These are phyloP conservation scores for Phortica okadai DNA, from an alignment of 2,888 invertebrate species.

Conservation along the genomic window DNA sequence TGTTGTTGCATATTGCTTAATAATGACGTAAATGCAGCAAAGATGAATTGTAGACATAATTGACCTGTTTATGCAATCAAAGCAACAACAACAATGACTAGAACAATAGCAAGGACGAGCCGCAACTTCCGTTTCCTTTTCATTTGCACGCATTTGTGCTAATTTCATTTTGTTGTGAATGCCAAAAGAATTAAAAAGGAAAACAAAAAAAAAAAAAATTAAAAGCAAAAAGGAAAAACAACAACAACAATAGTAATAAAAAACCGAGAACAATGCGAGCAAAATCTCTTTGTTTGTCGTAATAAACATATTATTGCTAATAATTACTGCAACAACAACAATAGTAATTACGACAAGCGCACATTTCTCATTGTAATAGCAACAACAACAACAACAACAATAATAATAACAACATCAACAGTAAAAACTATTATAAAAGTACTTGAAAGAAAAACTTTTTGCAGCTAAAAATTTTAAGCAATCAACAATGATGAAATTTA, in stretches of 20 bases:
- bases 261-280: neutral
- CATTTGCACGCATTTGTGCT: neutral
- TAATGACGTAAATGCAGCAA: neutral
- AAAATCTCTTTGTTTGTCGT: slow-evolving; percentile 20
- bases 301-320: slow-evolving; percentile 48
- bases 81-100: neutral
- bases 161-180: neutral
- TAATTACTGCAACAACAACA: slow-evolving; percentile 42
- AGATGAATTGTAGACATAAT: neutral
- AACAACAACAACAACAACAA: slow-evolving; percentile 29
- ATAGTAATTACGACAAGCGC: slow-evolving; percentile 21
- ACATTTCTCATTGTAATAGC: slow-evolving; percentile 24
- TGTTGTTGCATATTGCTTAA: neutral
- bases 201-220: neutral
- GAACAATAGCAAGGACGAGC: neutral
- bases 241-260: too few relatives aligned
- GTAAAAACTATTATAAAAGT: slow-evolving; percentile 33
- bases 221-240: neutral
- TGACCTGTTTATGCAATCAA: slow-evolving; percentile 1
- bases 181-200: neutral
- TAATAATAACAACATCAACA: slow-evolving; percentile 14
- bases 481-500: slow-evolving; percentile 64
- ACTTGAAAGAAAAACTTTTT: slow-evolving; percentile 37
- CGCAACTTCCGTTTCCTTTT: slow-evolving; percentile 13
- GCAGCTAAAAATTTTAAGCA: slow-evolving; percentile 46